phyloP scores from a whole-genome alignment of 2,888 invertebrate species.

The Scelioninae gen. 2 region DNA sequence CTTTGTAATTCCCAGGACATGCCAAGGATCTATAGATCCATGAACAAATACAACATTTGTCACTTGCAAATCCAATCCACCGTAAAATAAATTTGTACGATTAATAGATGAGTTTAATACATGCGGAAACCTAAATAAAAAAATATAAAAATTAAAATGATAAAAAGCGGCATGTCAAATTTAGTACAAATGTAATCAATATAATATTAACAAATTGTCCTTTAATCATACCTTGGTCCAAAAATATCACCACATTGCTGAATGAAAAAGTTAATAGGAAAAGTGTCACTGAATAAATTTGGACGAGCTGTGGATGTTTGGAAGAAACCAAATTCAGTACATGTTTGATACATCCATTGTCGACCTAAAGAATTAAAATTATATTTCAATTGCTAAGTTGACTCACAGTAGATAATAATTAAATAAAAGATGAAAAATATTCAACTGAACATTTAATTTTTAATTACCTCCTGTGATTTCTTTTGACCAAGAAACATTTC shows the following conservation, averaged over 20 bases:
- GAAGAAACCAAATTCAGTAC: constrained; percentile 96
- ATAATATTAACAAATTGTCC: no score
- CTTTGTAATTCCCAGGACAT: constrained; percentile 84
- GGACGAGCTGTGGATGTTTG: constrained; percentile 86
- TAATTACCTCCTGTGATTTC: constrained; percentile 80
- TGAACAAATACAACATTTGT: constrained; percentile 89
- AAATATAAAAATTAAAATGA: not conserved
- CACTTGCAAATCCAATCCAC: constrained; percentile 83
- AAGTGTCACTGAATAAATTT: constrained; percentile 84
- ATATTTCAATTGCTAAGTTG: no score
- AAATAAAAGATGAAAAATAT: not conserved
- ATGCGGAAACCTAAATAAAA: constrained; percentile 67
- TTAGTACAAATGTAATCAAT: not conserved
- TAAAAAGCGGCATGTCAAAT: not conserved
- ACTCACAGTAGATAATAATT: not conserved
- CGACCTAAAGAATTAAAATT: constrained; percentile 77
- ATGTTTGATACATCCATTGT: constrained; percentile 96
- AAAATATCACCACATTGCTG: constrained; percentile 90
- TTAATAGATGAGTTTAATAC: constrained; percentile 80
- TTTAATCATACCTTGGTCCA: constrained; percentile 80
- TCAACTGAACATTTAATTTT: constrained; percentile 7
- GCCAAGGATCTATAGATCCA: constrained; percentile 93
- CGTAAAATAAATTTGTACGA: constrained; percentile 88
- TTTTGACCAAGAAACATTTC: constrained; percentile 81
- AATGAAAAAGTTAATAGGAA: constrained; percentile 86